phyloP scores from a whole-genome alignment of 1,140 invertebrate genomes.

The Asobara japonica region DNA sequence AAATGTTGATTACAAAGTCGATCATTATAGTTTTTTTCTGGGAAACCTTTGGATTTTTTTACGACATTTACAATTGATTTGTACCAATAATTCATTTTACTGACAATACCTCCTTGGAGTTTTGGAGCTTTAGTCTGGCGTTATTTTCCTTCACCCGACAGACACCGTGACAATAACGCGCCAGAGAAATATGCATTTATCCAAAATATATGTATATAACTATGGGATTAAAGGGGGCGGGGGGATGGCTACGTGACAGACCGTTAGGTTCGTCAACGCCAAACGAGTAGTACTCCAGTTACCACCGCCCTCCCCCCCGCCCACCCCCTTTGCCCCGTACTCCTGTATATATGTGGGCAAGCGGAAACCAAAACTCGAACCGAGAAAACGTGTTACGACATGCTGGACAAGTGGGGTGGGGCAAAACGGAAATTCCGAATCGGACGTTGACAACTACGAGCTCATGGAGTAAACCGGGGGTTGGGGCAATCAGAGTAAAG shows the following conservation, averaged over 20 bases:
- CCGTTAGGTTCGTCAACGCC: slow-evolving; percentile 2
- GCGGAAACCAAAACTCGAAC: slow-evolving; percentile 11
- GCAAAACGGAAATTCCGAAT: neutral
- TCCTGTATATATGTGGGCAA: slow-evolving; percentile 1
- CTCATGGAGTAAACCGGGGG: neutral
- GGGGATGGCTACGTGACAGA: neutral
- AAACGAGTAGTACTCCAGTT: neutral
- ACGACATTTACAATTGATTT: too few species aligned
- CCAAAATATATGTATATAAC: neutral
- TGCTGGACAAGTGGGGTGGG: neutral
- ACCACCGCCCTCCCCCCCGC: too few species aligned
- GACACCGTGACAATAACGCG: neutral
- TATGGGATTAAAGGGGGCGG: neutral
- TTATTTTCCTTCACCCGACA: neutral
- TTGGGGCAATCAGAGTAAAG: too few species aligned
- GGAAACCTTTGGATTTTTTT: too few species aligned
- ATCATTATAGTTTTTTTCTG: too few species aligned
- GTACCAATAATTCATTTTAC: too few species aligned
- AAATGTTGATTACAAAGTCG: too few species aligned
- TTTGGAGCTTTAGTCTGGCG: neutral
- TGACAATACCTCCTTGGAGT: too few species aligned
- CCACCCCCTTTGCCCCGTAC: neutral
- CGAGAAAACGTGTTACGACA: slow-evolving; percentile 15
- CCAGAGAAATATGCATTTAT: neutral
- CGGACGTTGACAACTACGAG: neutral